Percentiles rank a stretch among this genome's conserved stretches.
Evolutionary conservation across 2,888 invertebrate genomes (phyloP).

Genomic region (Sarcophaga carnaria): DNA sequence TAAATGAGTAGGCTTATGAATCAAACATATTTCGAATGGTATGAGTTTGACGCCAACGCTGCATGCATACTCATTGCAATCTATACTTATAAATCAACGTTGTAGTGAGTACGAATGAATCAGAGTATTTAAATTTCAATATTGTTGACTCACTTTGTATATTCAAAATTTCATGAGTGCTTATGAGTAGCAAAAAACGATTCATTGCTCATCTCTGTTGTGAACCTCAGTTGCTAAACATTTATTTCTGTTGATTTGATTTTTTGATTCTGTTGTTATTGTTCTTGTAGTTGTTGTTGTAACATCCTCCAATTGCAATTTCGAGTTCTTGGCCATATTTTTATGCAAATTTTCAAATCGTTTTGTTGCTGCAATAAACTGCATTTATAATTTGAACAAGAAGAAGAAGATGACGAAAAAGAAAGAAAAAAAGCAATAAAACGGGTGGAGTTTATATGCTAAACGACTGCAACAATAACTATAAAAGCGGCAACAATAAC

Average conservation of each 20-base stretch:
- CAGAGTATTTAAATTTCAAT: no score
- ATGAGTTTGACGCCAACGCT: no score
- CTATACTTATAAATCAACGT: no score
- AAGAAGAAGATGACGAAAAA: no score
- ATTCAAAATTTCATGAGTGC: no score
- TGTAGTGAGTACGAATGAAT: no score
- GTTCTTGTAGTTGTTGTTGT: not conserved
- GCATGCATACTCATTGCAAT: no score
- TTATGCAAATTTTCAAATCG: constrained; percentile 61
- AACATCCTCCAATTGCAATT: constrained; percentile 28
- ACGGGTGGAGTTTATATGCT: constrained; percentile 68
- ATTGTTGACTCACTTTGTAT: no score
- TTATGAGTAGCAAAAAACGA: no score
- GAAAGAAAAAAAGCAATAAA: constrained; percentile 36
- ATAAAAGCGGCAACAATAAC: constrained; percentile 18
- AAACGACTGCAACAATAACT: constrained; percentile 43
- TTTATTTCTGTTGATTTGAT: not conserved
- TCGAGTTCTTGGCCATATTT: constrained; percentile 59
- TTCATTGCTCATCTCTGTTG: no score
- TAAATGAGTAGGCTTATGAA: no score
- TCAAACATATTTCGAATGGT: no score
- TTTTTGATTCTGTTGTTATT: not conserved
- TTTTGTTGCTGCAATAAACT: constrained; percentile 43
- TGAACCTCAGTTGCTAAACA: not conserved
- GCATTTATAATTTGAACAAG: constrained; percentile 50